Conservation (phyloP, 1,140 invertebrate species). For the Apis laboriosa region DNA sequence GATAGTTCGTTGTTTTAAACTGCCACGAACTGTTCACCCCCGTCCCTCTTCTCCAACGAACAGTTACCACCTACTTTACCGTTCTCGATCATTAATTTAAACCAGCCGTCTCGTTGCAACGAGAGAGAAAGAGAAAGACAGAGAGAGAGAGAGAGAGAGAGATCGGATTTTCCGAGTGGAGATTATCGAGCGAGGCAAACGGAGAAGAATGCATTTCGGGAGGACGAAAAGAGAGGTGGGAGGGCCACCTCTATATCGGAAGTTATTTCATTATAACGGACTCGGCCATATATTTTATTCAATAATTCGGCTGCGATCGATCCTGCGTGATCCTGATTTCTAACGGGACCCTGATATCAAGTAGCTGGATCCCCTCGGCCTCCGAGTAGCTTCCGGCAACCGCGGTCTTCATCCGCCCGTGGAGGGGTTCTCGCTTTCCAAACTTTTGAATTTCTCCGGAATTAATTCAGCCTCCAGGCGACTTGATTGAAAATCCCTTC, state of each 20-base stretch:
- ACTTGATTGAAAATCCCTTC: constrained; percentile 41
- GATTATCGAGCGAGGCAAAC: background rate
- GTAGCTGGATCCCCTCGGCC: background rate
- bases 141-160: background rate
- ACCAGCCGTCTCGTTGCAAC: background rate
- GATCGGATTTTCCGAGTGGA: constrained; percentile 14
- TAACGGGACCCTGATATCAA: background rate
- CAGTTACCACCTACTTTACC: background rate
- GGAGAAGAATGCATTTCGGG: constrained; percentile 13
- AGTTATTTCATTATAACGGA: constrained; percentile 46
- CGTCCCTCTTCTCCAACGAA: background rate
- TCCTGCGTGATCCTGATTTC: constrained; percentile 22
- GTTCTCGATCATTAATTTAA: constrained; percentile 16
- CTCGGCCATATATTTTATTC: constrained; percentile 41
- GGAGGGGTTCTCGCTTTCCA: background rate
- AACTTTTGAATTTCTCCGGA: constrained; percentile 47
- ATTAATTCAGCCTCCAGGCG: constrained; percentile 37
- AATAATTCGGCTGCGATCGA: constrained; percentile 42
- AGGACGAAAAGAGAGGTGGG: background rate
- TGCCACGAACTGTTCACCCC: background rate
- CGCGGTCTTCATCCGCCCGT: background rate
- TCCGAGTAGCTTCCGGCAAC: background rate
- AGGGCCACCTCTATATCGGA: constrained; percentile 3
- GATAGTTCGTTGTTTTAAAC: background rate
- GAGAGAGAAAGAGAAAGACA: background rate